Evolutionary conservation across 2,113 vertebrate genomes (phyloP), one percentile per base, ranked within the genome.

Genomic region (Chauna torquata): DNA sequence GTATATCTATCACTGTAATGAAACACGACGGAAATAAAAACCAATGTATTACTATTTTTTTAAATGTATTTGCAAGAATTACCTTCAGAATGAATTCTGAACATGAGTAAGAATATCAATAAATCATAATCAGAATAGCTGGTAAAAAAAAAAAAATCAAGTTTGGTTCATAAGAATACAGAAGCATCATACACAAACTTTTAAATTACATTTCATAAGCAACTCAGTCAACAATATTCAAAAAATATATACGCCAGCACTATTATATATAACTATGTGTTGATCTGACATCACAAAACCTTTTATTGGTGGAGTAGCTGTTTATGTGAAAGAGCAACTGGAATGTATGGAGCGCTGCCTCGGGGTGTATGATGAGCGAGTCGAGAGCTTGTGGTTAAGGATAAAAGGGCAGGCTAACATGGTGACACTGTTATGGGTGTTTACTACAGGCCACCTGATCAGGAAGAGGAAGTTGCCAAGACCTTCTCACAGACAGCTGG

Each of bases 1-100:
- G 97, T 96, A 1, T 98, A 98, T 57, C 98, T 98, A 96, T 99
- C 98, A 84, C 99, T 99, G 97, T 10, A 96, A 96, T 19, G 28
- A 96, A 81, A 95, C 16, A 87, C 0, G 6, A 90, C 14, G 18
- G 11, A 95, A 42, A 14, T 62, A 55, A 95, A 95, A 68, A 72
- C 34, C 13, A 77, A 25, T 7, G 5, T 34, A 17, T n/a, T 3
- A 8, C n/a, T 66, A 75, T 42, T 82, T 52, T 32, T 40, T 32
- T 9, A 23, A 2, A 2, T 23, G 17, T 42, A 47, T 55, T 62
- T 61, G 58, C 13, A 70, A 22, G 0, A 55, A 45, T 71, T 91
- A 84, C 23, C 36, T 87, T 57, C 78, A 76, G 12, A 69, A 72
- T 23, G 4, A 76, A 66, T 8, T 27, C 16, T 78, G 22, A 86